A percentile compares a stretch with the other conserved stretches of the same genome.
Conservation (phyloP, 2,113 vertebrate genomes). For the Seriola aureovittata region DNA sequence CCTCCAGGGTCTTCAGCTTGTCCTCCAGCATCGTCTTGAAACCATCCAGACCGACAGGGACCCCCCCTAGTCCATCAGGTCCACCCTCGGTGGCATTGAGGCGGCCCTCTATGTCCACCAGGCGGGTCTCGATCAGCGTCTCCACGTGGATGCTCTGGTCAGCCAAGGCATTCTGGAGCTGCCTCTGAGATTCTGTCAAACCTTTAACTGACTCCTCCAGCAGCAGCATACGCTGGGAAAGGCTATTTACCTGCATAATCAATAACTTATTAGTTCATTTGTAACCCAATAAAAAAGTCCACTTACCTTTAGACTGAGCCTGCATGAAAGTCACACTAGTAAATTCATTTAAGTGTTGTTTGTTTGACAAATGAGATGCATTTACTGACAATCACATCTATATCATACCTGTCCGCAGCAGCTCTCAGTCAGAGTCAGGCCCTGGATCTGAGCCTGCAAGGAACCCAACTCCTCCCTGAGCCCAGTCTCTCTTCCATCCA, state of each 20-base stretch:
- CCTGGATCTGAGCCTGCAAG: slow-evolving; percentile 93
- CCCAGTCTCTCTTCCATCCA: slow-evolving; percentile 93
- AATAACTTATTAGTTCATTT: background rate
- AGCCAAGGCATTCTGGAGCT: slow-evolving; percentile 77
- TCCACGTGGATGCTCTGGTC: slow-evolving; percentile 86
- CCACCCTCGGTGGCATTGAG: slow-evolving; percentile 87
- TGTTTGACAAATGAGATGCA: background rate
- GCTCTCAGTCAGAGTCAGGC: slow-evolving; percentile 89
- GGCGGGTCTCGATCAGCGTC: slow-evolving; percentile 85
- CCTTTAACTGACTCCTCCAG: slow-evolving; percentile 91
- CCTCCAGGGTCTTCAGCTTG: slow-evolving; percentile 93
- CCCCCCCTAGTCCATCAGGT: slow-evolving; percentile 67
- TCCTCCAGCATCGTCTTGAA: slow-evolving; percentile 89
- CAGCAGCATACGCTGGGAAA: slow-evolving; percentile 88
- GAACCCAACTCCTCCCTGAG: slow-evolving; percentile 91
- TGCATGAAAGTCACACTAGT: background rate
- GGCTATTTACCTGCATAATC: slow-evolving; percentile 83
- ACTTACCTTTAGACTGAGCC: too few species aligned
- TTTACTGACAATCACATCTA: background rate
- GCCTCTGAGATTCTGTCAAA: slow-evolving; percentile 89
- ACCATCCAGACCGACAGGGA: slow-evolving; percentile 84
- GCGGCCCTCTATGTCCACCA: slow-evolving; percentile 89
- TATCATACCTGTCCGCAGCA: slow-evolving; percentile 88
- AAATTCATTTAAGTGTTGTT: background rate
- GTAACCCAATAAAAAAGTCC: too few species aligned